These are phyloP conservation scores for Lamellibrachia columna DNA, from an alignment of 2,888 invertebrate genomes.

Conservation along the genomic window DNA sequence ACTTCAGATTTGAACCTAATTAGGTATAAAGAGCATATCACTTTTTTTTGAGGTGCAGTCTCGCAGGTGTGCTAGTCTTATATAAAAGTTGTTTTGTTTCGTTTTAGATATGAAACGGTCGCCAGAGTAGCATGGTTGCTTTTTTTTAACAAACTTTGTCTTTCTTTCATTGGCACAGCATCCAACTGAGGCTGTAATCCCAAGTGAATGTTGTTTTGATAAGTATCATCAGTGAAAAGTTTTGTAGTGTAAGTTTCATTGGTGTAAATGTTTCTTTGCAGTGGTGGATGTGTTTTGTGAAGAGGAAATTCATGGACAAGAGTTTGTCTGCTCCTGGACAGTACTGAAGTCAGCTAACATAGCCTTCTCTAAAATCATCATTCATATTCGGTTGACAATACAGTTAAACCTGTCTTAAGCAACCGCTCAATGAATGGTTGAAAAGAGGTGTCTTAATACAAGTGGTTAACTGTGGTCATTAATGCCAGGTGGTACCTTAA, in stretches of 20 bases:
- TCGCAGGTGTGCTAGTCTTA: too few species aligned
- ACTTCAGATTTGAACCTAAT: neutral
- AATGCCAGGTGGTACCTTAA: too few species aligned
- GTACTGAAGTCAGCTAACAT: constrained; percentile 34
- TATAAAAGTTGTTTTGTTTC: too few species aligned
- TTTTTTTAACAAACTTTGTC: too few species aligned
- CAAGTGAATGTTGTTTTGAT: too few species aligned
- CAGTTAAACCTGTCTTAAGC: neutral
- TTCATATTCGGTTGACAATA: neutral
- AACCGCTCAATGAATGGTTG: too few species aligned
- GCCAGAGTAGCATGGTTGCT: too few species aligned
- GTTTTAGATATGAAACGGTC: too few species aligned
- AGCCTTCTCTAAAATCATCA: neutral
- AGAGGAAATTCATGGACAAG: constrained; percentile 99
- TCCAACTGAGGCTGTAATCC: too few species aligned
- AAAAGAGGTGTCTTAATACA: too few species aligned
- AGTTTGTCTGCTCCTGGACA: constrained; percentile 87
- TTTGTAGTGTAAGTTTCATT: neutral
- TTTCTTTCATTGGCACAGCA: too few species aligned
- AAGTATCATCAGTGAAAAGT: neutral
- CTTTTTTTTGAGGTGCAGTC: neutral
- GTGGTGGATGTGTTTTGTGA: constrained; percentile 99
- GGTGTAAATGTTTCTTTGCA: constrained; percentile 51
- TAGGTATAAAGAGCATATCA: neutral
- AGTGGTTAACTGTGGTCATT: too few species aligned